Conservation (phyloP, 2,797 vertebrate species). For the Alca torda region DNA sequence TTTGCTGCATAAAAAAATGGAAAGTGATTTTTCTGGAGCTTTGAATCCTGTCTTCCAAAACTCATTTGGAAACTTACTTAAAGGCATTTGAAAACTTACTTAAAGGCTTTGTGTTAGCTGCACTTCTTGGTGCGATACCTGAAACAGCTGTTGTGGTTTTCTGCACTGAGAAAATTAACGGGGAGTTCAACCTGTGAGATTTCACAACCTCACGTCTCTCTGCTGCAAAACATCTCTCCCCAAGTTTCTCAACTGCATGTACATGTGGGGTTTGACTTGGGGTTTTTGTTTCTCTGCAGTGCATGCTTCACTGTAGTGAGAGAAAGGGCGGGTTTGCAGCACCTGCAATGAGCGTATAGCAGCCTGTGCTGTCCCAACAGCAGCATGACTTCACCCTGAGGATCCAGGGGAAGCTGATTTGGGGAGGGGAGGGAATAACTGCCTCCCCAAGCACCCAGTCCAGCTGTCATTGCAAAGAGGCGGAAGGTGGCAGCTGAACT, state of each 20-base stretch:
- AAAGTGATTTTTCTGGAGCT: not conserved
- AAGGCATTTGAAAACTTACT: not conserved
- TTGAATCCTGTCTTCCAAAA: not conserved
- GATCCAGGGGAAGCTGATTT: not conserved
- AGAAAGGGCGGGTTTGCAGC: not conserved
- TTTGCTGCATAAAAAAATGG: not conserved
- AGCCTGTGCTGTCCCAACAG: rapidly evolving
- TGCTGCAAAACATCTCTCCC: not conserved
- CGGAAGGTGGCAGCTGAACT: not conserved
- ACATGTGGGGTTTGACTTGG: rapidly evolving
- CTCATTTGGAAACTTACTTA: not conserved
- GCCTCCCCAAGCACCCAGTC: too few relatives aligned
- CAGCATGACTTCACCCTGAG: not conserved
- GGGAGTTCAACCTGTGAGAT: not conserved
- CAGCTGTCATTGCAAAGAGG: not conserved
- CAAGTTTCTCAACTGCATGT: rapidly evolving
- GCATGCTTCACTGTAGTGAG: rapidly evolving
- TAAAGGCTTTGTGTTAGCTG: not conserved
- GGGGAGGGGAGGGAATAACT: not conserved
- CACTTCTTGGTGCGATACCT: not conserved
- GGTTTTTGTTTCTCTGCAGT: not conserved
- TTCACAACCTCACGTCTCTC: not conserved
- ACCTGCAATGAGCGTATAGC: rapidly evolving
- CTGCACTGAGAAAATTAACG: not conserved
- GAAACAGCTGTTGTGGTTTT: not conserved